Base-by-base conservation (phyloP, 2,797 vertebrate species). In the Pempheris klunzingeri region DNA sequence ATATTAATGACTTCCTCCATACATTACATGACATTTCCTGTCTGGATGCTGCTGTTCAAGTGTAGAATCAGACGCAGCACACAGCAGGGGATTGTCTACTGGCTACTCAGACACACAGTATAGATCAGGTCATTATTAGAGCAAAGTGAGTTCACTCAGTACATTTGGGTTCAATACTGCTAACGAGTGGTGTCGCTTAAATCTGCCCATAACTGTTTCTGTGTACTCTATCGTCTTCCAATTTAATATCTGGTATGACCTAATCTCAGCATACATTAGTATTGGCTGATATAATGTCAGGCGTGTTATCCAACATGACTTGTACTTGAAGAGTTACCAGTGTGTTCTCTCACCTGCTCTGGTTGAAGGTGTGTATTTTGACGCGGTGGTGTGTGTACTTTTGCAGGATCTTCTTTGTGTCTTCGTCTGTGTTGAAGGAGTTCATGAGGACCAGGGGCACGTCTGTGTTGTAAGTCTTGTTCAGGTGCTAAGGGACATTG, bases 361-460 rank as follows among this genome's bases (percentile, higher is more conserved):
- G 98, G 91, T 99, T 99, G 69, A 99, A 99, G 82, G 97, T 99
- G 88, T 99, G 96, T 59, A 99, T 99, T 94, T 99, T 98, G 90
- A 96, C 95, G 0, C 92, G 89, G 88, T 95, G 97, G 88, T 99
- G 98, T 39, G 94, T 96, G 89, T 99, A 99, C 83, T 99, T 99
- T 95, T 99, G 98, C 88, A 99, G 91, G 81, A 95, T 96, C 88
- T 96, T 96, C 84, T 94, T 94, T 0, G 98, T 99, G 92, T 99
- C 98, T 4, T 99, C 98, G 0, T 99, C 97, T 0, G 98, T 99
- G 93, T 99, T 96, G 90, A 96, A 96, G 65, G 95, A 96, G 89
- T 96, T 96, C 95, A 96, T 96, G 70, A 96, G 93, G 14, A 96
- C 95, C 85, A 96, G 91, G 28, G 98, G 97, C 68, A 99, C 98